Base-by-base conservation (phyloP, 2,888 invertebrate species). In the Amphimallon solstitiale region DNA sequence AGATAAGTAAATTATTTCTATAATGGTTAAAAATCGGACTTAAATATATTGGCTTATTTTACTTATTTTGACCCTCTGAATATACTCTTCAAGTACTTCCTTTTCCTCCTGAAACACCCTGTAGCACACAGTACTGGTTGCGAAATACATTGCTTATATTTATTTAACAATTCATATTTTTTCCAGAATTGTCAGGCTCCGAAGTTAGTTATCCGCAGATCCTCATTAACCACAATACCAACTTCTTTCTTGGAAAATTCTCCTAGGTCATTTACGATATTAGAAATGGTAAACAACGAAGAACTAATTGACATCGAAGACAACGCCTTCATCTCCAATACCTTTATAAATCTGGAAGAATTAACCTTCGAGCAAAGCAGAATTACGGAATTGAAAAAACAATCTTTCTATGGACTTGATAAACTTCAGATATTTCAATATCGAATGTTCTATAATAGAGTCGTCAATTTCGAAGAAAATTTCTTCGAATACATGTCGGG, bases 251-350 rank as follows among this genome's bases (percentile, higher is more conserved):
- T 59, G 29, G 10, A 10, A 9, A 10, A 45, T 10, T 45, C 15
- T 7, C 6, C 43, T 2, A 15, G 15, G 4, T 10, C 23, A 23
- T 15, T 59, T 15, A 34, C 2, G 1, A 3, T 1, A 0, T 10
- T 59, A 10, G 17, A 14, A 0, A 43, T 59, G 34, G 4, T n/a
- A 2, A 0, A 7, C 1, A 40, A 12, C 10, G 12, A 29, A 10
- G n/a, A n/a, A 9, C 10, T 63, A 54, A 9, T 2, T 4, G 29
- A 65, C 14, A 62, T 70, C 29, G 60, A 46, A 63, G 54, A 64
- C 14, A 52, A 61, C 7, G 66, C 74, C 3, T 76, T 76, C 59
- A 45, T 68, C 19, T 69, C 67, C 7, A 4, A 43, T 43, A 68
- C 72, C 2, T 75, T 75, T 43, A 59, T 23, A 15, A 35, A 34